Conservation (phyloP, 2,888 invertebrate genomes). For the Morpho achilles region DNA sequence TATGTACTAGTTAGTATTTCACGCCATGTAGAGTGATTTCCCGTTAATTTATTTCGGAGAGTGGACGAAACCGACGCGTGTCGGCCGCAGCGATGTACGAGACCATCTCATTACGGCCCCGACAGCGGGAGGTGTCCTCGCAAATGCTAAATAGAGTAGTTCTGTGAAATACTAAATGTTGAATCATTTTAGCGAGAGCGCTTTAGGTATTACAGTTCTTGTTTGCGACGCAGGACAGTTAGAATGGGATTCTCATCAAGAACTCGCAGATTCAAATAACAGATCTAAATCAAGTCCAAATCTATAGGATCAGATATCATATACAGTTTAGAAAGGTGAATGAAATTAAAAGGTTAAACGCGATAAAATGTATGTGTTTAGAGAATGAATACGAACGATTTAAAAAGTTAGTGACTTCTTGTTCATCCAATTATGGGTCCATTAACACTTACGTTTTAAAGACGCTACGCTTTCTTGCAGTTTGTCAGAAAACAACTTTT, state of each 20-base stretch:
- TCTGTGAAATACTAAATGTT: slow-evolving; percentile 4
- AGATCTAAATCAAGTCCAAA: neutral
- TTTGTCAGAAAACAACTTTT: too few relatives aligned
- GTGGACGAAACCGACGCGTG: slow-evolving; percentile 8
- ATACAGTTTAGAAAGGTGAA: neutral
- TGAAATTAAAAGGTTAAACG: neutral
- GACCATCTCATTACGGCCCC: slow-evolving; percentile 13
- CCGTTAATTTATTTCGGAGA: slow-evolving; percentile 3
- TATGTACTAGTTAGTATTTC: neutral
- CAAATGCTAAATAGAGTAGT: slow-evolving; percentile 6
- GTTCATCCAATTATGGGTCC: too few relatives aligned
- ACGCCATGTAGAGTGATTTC: neutral
- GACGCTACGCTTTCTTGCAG: too few relatives aligned
- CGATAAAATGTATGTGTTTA: too few relatives aligned
- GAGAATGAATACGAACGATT: too few relatives aligned
- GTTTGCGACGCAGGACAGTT: too few relatives aligned
- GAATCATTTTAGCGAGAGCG: neutral
- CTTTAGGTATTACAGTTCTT: too few relatives aligned
- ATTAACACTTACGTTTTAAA: too few relatives aligned
- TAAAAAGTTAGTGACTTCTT: too few relatives aligned
- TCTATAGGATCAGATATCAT: too few relatives aligned
- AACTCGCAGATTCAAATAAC: neutral
- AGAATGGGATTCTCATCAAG: too few relatives aligned
- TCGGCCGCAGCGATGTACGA: slow-evolving; percentile 1
- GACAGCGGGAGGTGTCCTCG: slow-evolving; percentile 1